Evolutionary conservation across 2,888 invertebrate species (phyloP), one percentile per base, ranked within the genome.

Genomic region (Cataglyphis albicans): DNA sequence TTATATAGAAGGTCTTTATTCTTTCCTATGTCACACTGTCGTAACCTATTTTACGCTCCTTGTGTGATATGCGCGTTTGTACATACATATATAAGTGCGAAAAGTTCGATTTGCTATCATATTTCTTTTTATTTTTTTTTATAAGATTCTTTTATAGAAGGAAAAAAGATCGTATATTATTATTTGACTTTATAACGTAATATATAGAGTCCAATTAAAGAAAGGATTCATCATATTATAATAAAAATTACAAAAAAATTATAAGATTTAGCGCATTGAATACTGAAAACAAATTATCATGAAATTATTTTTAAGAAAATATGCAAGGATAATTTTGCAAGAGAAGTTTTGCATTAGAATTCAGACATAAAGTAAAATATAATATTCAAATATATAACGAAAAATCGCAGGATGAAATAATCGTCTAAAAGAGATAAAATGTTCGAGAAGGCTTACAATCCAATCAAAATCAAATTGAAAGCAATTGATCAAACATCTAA

Each of bases 331-430:
- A 83, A 89, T 89, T 84, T 84, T 64, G 81, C 84, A 87, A 86
- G 74, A 29, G 29, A 29, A 29, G 29, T 29, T 29, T 29, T 86
- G 83, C 81, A 68, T 41, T 35, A 32, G 44, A 80, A 74, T 78
- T 83, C 75, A 82, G 4, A 48, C 5, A 5, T 15, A 48, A 4
- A 48, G 29, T 48, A 18, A 85, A 84, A 76, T 82, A 83, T 84
- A 84, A 88, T 85, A 86, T 89, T 89, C 72, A 82, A 83, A 80
- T 73, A 85, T 89, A 72, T 85, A 89, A 83, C 83, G 86, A 83
- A 88, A 87, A 86, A 86, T 89, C 86, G 89, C 84, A 83, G 84
- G 76, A 86, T 86, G 83, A 86, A 86, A 86, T 88, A 88, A 89
- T 86, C 81, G 88, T 84, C 38, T 68, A 41, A 89, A 82, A 87